These are phyloP conservation scores for Tachysurus vachellii DNA, from an alignment of 2,113 vertebrate species.

Conservation along the genomic window DNA sequence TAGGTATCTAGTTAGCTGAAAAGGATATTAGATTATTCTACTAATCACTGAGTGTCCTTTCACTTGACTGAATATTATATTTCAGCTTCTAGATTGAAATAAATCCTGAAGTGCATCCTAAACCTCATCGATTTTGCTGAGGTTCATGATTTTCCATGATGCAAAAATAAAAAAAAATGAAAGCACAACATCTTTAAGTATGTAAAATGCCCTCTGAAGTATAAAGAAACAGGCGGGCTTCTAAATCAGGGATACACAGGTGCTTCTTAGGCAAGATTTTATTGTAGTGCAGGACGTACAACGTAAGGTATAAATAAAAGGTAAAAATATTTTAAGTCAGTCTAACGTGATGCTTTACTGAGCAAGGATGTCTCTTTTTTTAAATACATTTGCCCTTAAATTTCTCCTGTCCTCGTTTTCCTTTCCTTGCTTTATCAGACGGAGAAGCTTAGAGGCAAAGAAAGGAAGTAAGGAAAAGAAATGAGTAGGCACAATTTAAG, in stretches of 20 bases:
- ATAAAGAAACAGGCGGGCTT: neutral
- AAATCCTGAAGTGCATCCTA: neutral
- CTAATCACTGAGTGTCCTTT: neutral
- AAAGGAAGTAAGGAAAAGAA: neutral
- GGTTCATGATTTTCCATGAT: neutral
- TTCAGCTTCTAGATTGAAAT: neutral
- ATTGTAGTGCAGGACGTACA: neutral
- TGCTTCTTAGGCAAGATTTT: neutral
- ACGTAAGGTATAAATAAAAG: neutral
- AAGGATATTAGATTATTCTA: neutral
- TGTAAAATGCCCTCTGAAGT: neutral
- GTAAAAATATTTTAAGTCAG: neutral
- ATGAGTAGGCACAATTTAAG: neutral
- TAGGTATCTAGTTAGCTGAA: neutral
- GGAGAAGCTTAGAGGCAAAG: neutral
- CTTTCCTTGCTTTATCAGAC: neutral
- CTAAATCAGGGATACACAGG: neutral
- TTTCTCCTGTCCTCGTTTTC: neutral
- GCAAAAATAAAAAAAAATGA: neutral
- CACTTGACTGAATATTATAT: neutral
- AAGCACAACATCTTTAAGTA: neutral
- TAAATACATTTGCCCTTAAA: neutral
- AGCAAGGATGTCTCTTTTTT: neutral
- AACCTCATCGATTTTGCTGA: neutral
- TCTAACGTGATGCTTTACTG: neutral